phyloP scores from a whole-genome alignment of 2,113 vertebrate species.

The Grus americana region DNA sequence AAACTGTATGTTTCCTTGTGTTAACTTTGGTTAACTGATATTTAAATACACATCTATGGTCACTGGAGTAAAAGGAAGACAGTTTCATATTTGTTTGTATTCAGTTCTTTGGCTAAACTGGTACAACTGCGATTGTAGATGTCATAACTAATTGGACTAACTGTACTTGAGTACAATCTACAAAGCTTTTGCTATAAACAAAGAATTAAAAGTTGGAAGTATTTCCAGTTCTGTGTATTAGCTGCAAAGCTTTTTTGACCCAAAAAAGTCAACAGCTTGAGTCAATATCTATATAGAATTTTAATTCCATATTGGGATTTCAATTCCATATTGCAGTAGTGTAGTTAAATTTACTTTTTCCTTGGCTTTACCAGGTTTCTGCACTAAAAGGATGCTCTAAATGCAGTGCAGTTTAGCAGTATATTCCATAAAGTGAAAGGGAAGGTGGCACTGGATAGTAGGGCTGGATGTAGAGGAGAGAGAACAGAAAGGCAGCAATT shows the following conservation, averaged over 20 bases:
- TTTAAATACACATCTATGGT: background rate
- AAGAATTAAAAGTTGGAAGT: constrained; percentile 14
- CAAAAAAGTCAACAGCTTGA: background rate
- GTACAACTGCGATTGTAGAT: background rate
- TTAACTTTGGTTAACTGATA: background rate
- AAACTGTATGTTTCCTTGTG: background rate
- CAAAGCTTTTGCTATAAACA: background rate
- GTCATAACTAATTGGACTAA: background rate
- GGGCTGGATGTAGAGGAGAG: background rate
- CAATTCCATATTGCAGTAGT: background rate
- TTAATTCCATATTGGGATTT: background rate
- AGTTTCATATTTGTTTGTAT: background rate
- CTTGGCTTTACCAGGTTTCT: background rate
- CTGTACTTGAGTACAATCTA: background rate
- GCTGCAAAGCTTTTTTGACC: background rate
- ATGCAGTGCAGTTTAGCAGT: background rate
- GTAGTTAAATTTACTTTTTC: background rate
- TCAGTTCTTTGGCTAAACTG: background rate
- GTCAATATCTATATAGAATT: background rate
- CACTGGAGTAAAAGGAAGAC: background rate
- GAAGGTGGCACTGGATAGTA: background rate
- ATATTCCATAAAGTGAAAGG: background rate
- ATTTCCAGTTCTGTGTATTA: constrained; percentile 2
- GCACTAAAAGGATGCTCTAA: background rate
- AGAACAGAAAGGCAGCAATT: background rate